Conservation (phyloP, 35 echinoderm and acorn worm species). For the Eucidaris tribuloides region DNA sequence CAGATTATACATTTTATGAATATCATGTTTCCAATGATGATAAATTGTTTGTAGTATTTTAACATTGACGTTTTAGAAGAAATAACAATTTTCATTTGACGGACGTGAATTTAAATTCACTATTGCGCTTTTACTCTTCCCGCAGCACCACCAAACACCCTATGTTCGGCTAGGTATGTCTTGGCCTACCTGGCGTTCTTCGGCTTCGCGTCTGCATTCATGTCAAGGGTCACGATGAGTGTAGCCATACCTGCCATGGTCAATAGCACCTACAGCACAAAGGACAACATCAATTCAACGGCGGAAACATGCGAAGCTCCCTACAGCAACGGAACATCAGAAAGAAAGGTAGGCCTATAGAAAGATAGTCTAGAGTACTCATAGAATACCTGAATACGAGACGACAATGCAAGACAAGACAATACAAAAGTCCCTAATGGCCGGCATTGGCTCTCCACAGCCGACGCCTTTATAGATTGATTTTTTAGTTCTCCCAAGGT, state of each 20-base stretch:
- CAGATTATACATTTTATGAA: too few relatives aligned
- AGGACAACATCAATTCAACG: constrained; percentile 5
- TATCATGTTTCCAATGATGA: too few relatives aligned
- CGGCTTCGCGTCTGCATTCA: constrained; percentile 73
- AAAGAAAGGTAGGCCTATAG: neutral
- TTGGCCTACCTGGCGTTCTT: constrained; percentile 58
- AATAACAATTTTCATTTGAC: too few relatives aligned
- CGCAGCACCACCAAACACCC: neutral
- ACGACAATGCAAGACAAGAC: too few relatives aligned
- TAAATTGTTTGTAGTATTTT: too few relatives aligned
- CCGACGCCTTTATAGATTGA: too few relatives aligned
- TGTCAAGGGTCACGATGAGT: constrained; percentile 83
- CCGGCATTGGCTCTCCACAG: too few relatives aligned
- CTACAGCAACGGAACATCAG: neutral
- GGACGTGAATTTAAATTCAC: too few relatives aligned
- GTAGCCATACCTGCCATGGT: constrained; percentile 93
- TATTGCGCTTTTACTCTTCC: neutral
- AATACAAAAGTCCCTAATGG: too few relatives aligned
- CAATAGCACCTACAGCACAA: constrained; percentile 25
- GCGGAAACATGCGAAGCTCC: neutral
- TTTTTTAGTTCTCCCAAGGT: too few relatives aligned
- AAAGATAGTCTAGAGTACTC: neutral
- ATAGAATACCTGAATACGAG: too few relatives aligned
- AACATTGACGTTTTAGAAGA: too few relatives aligned
- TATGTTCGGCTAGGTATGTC: constrained; percentile 44